These are phyloP conservation scores for Ceratitis capitata DNA, from an alignment of 1,140 invertebrate genomes.

Conservation along the genomic window DNA sequence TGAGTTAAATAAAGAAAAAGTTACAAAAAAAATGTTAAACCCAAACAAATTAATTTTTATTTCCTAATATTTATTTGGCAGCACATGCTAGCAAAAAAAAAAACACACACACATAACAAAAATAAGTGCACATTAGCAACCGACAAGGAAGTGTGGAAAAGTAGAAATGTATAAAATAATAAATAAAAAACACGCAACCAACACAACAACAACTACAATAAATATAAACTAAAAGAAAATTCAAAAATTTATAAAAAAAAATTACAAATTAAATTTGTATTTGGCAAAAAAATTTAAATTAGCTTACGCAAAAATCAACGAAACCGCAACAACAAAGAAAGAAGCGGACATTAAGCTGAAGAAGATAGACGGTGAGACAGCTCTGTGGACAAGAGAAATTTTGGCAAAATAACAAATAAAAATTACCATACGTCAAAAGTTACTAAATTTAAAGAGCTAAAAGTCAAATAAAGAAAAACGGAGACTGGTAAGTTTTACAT, in stretches of 20 bases:
- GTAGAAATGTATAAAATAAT: background rate
- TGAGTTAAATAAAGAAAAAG: too few species aligned
- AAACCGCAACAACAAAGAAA: background rate
- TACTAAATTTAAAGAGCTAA: background rate
- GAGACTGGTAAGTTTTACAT: conserved; percentile 20
- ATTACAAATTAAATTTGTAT: conserved; percentile 14
- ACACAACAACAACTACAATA: background rate
- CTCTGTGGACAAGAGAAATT: background rate
- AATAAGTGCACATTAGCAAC: background rate
- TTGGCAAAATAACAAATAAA: background rate
- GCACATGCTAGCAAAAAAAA: background rate
- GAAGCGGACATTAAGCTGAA: background rate
- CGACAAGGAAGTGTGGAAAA: background rate
- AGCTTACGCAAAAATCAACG: background rate
- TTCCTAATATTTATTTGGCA: background rate
- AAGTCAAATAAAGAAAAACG: background rate
- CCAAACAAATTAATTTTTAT: too few species aligned
- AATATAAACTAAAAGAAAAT: background rate
- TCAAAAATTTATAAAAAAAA: too few species aligned
- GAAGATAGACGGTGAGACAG: too few species aligned
- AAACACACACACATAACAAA: too few species aligned
- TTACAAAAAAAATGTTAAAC: too few species aligned
- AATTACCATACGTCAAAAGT: background rate
- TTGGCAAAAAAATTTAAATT: conserved; percentile 15
- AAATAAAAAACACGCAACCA: background rate